Evolutionary conservation across 2,888 invertebrate genomes (phyloP).

Genomic region (Rotaria magnacalcarata): DNA sequence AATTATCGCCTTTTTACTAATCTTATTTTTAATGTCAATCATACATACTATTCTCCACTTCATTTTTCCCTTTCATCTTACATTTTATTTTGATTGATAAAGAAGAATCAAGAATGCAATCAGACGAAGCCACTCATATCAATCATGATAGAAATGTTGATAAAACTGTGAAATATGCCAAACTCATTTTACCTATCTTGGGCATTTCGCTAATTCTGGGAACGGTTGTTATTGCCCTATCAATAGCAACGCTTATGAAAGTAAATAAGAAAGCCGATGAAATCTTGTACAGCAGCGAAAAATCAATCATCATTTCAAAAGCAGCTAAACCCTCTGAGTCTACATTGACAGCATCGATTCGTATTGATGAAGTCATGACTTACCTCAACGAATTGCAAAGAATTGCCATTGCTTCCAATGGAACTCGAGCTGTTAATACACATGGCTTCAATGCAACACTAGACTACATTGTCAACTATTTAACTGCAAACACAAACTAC

Average conservation of each 20-base stretch:
- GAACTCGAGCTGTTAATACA: neutral
- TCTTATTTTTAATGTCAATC: neutral
- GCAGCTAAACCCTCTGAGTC: neutral
- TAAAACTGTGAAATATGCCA: neutral
- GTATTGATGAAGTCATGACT: neutral
- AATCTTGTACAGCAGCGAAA: neutral
- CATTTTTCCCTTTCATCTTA: neutral
- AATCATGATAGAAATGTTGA: neutral
- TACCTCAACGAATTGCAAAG: neutral
- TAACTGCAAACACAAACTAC: neutral
- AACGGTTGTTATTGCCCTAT: neutral
- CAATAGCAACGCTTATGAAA: neutral
- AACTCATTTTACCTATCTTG: neutral
- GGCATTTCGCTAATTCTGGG: neutral
- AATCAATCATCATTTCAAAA: neutral
- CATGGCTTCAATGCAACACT: neutral
- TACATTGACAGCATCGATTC: neutral
- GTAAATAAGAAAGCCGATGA: neutral
- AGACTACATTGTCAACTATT: neutral
- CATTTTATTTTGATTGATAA: neutral
- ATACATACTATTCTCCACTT: neutral
- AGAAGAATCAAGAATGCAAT: neutral
- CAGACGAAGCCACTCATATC: neutral
- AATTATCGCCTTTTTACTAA: neutral
- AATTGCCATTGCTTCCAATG: neutral